Base-by-base conservation (phyloP, 1,140 invertebrate species). In the Scaptomyza pallida region DNA sequence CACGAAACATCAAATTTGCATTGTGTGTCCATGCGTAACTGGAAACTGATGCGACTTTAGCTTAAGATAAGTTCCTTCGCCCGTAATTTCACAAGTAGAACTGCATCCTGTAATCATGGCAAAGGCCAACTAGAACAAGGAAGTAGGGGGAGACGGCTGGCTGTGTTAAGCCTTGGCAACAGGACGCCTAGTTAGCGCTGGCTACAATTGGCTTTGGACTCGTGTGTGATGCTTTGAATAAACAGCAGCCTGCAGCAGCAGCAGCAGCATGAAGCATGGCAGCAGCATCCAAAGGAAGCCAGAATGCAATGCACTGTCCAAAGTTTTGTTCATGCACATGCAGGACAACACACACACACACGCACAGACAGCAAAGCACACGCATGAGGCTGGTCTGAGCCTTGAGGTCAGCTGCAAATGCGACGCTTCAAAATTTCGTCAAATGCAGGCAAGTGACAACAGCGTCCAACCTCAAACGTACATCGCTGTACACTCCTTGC, bases 401-500 rank as follows among this genome's bases (percentile, higher is more conserved):
- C 78, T 72, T 80, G 78, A 80, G 77, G 78, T 69, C n/a, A 65
- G 59, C 55, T 76, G 60, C 77, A 62, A 80, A 67, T 79, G 77
- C 77, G 78, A 77, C 67, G 73, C 77, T 78, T 76, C 78, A 80
- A 76, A 80, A 81, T 81, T 80, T 30, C 78, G 78, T 81, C 78
- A 80, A 72, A 72, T 72, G 50, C 76, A 56, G 71, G 59, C 73
- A 78, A 64, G 62, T 73, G 78, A 73, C 77, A 72, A 73, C 77
- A 72, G 48, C 51, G 37, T 15, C 35, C 30, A 15, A 43, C 35
- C 54, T 21, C 30, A 51, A 26, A 13, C 6, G 13, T 8, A 15
- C 37, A 33, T 23, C 37, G 12, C 10, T 1, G n/a, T 15, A 26
- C 55, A 12, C 17, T 26, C 55, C 57, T 52, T 57, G 26, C 57